These are phyloP conservation scores for Eristalis arbustorum DNA, from an alignment of 2,888 invertebrate genomes.

Conservation along the genomic window DNA sequence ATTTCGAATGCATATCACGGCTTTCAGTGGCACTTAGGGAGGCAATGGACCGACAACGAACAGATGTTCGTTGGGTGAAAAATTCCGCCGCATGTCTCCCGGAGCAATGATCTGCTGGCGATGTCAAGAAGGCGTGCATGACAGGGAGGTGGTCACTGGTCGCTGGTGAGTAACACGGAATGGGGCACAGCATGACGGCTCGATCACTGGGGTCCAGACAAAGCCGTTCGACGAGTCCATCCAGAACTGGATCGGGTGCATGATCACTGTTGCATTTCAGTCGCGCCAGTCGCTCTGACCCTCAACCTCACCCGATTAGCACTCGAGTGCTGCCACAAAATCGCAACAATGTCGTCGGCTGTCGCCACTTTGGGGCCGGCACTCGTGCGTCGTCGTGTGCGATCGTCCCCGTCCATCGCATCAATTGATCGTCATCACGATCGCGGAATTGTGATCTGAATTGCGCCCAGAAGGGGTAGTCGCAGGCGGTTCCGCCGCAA, in stretches of 20 bases:
- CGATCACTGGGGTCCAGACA: no score
- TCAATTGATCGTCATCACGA: constrained; percentile 6
- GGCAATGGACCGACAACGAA: not conserved
- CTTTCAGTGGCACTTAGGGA: not conserved
- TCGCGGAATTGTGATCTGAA: constrained; percentile 2
- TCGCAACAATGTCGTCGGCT: not conserved
- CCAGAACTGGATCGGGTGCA: no score
- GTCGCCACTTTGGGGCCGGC: not conserved
- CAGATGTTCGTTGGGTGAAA: not conserved
- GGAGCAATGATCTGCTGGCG: not conserved
- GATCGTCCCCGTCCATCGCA: not conserved
- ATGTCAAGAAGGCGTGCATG: not conserved
- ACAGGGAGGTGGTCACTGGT: no score
- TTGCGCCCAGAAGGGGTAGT: constrained; percentile 12
- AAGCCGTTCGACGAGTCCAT: no score
- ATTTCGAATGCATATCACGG: not conserved
- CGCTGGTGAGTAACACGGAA: no score
- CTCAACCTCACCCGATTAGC: not conserved
- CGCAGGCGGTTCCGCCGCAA: constrained; percentile 35
- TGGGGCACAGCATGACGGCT: no score
- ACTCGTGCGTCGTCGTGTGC: not conserved
- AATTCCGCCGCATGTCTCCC: not conserved
- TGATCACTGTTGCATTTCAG: no score
- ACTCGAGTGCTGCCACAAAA: not conserved
- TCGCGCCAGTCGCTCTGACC: not conserved